These are phyloP conservation scores for Hybognathus amarus DNA, from an alignment of 2,797 vertebrate species.

Conservation along the genomic window DNA sequence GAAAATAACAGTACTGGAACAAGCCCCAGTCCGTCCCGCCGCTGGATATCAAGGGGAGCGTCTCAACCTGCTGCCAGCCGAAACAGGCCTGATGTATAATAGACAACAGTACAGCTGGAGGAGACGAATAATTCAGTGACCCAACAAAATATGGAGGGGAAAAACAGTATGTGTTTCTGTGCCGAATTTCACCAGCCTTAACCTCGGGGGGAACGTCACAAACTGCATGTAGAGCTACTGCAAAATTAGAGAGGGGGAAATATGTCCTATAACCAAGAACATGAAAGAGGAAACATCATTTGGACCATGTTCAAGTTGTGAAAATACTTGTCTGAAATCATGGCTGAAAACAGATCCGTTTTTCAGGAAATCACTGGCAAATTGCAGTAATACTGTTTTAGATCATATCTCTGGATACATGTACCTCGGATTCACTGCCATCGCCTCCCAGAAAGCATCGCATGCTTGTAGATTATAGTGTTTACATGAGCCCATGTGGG, in stretches of 20 bases:
- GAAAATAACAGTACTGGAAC: conserved; percentile 52
- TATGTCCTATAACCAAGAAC: conserved; percentile 25
- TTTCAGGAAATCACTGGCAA: conserved; percentile 19
- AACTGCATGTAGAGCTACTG: conserved; percentile 7
- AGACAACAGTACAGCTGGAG: conserved; percentile 50
- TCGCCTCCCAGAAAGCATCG: conserved; percentile 5
- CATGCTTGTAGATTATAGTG: conserved; percentile 9
- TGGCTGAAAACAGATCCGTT: neutral
- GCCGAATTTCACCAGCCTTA: conserved; percentile 48
- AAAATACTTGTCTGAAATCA: conserved; percentile 14
- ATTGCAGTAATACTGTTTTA: conserved; percentile 5
- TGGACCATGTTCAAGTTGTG: neutral
- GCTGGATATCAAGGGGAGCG: conserved; percentile 34
- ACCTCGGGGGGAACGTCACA: conserved; percentile 38
- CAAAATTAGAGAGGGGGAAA: neutral
- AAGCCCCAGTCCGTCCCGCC: conserved; percentile 43
- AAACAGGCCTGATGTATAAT: conserved; percentile 50
- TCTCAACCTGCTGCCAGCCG: conserved; percentile 36
- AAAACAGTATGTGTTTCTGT: conserved; percentile 44
- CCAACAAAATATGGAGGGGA: conserved; percentile 34
- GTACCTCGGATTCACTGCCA: neutral
- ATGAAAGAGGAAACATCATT: conserved; percentile 23
- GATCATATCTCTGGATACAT: conserved; percentile 17
- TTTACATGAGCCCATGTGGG: neutral
- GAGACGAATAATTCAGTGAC: conserved; percentile 48